Percentiles rank a stretch among this genome's conserved stretches.
Conservation (phyloP, 2,113 vertebrate species). For the Gambusia affinis region DNA sequence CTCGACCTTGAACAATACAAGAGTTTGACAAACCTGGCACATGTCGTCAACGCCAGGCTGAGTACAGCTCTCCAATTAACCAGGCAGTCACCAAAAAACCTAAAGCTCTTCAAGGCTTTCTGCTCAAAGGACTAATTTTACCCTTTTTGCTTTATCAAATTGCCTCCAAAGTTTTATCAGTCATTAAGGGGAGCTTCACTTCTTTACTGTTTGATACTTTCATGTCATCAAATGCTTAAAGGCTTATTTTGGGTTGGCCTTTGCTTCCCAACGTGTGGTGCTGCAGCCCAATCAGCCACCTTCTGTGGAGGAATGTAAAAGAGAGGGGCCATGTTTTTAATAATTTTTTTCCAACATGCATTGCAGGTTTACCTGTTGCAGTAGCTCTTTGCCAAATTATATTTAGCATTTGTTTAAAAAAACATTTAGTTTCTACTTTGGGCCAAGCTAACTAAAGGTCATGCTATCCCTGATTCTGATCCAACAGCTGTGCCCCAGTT, state of each 20-base stretch:
- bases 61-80: slow-evolving; percentile 14
- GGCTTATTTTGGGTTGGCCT: slow-evolving; percentile 9
- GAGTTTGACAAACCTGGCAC: not conserved
- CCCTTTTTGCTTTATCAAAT: slow-evolving; percentile 12
- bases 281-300: not conserved
- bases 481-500: not conserved
- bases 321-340: not conserved
- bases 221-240: slow-evolving; percentile 23
- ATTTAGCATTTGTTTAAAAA: not conserved
- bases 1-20: slow-evolving; percentile 33
- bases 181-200: not conserved
- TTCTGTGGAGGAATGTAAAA: not conserved
- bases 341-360: not conserved
- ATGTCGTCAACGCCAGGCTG: not conserved
- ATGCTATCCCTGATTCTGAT: not conserved
- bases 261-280: not conserved
- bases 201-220: not conserved
- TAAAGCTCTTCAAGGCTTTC: slow-evolving; percentile 36
- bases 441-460: not conserved
- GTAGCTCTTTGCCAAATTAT: too few relatives aligned
- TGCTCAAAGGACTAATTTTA: slow-evolving; percentile 43
- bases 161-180: slow-evolving; percentile 19
- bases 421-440: not conserved
- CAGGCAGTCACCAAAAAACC: slow-evolving; percentile 19
- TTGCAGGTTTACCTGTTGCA: too few relatives aligned